These are phyloP conservation scores for Xylota segnis DNA, from an alignment of 2,888 invertebrate genomes.

Conservation along the genomic window DNA sequence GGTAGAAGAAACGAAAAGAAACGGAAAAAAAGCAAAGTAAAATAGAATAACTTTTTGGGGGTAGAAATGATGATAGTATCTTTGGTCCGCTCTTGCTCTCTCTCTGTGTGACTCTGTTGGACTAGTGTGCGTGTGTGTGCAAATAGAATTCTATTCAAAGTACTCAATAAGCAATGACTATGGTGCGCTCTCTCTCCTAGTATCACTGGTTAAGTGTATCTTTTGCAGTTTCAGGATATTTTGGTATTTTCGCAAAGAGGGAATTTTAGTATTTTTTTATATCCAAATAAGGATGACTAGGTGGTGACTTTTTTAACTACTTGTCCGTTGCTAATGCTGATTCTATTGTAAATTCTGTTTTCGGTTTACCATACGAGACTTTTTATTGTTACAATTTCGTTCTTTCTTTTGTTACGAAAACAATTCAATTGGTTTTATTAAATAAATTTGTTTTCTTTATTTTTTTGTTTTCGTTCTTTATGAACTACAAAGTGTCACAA, in stretches of 20 bases:
- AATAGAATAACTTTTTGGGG: conserved; percentile 40
- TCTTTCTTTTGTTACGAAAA: conserved; percentile 9
- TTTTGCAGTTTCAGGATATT: conserved; percentile 77
- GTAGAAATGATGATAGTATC: conserved; percentile 59
- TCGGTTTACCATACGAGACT: conserved; percentile 52
- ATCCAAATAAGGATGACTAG: conserved; percentile 77
- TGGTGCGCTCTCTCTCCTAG: conserved; percentile 74
- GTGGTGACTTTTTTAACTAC: conserved; percentile 77
- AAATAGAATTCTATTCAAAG: conserved; percentile 72
- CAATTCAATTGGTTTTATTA: conserved; percentile 3
- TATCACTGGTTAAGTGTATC: conserved; percentile 75
- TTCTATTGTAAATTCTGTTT: conserved; percentile 68
- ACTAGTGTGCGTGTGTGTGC: conserved; percentile 52
- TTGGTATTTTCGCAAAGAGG: conserved; percentile 76
- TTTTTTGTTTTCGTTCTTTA: too few species aligned
- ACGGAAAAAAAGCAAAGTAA: background rate
- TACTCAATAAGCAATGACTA: conserved; percentile 75
- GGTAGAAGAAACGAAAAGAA: background rate
- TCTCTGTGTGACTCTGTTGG: conserved; percentile 24
- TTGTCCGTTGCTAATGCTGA: conserved; percentile 73
- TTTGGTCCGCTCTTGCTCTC: conserved; percentile 65
- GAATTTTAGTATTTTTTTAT: conserved; percentile 77
- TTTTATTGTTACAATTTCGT: conserved; percentile 42
- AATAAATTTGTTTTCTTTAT: too few species aligned
- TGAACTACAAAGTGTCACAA: conserved; percentile 33